Conservation (phyloP, 2,888 invertebrate genomes). For the Gryllus longicercus region DNA sequence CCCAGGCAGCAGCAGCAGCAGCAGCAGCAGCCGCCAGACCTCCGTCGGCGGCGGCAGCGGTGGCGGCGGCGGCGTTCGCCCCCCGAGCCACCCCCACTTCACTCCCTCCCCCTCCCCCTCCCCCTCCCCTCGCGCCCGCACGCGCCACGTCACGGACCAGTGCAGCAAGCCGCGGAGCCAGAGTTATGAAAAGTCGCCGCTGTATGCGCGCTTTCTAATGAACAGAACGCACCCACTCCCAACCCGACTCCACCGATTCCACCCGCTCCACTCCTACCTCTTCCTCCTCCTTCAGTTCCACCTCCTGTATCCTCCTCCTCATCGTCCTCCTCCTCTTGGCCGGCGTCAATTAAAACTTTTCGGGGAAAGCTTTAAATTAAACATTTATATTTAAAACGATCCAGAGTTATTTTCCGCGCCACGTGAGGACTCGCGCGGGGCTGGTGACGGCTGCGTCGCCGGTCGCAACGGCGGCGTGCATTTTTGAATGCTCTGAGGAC, state of each 20-base stretch:
- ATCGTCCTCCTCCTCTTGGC: background rate
- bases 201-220: background rate
- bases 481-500: no score
- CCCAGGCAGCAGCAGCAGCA: no score
- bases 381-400: conserved; percentile 17
- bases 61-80: background rate
- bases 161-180: background rate
- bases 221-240: background rate
- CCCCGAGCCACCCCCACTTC: background rate
- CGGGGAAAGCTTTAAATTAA: background rate
- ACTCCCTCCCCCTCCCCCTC: background rate
- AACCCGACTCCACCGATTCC: background rate
- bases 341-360: conserved; percentile 10
- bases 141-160: background rate
- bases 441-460: no score
- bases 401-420: background rate
- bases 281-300: background rate
- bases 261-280: background rate
- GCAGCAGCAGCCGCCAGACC: background rate
- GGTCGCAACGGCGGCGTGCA: no score
- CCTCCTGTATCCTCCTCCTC: background rate
- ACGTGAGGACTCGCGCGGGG: no score
- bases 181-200: background rate
- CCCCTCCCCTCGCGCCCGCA: background rate
- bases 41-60: background rate